Evolutionary conservation across 92 coral and sea anemone genomes (phyloP).

Genomic region (Pocillopora grandis): DNA sequence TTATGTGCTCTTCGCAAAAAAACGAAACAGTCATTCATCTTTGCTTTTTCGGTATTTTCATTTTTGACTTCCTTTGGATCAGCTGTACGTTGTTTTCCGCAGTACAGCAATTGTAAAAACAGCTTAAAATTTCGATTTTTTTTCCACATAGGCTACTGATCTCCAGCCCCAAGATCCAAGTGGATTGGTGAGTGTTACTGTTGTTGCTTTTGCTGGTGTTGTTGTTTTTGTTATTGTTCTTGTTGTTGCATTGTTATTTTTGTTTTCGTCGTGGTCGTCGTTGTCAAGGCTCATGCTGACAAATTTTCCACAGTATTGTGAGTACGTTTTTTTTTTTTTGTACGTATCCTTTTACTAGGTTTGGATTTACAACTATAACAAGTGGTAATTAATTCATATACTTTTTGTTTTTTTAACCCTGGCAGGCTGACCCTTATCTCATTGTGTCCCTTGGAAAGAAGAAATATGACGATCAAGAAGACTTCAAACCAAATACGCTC

Average conservation of each 20-base stretch:
- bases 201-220: neutral
- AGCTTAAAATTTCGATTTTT: neutral
- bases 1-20: too few relatives aligned
- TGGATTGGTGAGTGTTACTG: constrained; percentile 69
- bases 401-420: neutral
- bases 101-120: neutral
- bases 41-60: too few relatives aligned
- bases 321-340: too few relatives aligned
- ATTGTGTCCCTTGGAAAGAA: constrained; percentile 91
- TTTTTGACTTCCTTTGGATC: too few relatives aligned
- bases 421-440: constrained; percentile 94
- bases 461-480: constrained; percentile 79
- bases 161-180: constrained; percentile 95
- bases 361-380: neutral
- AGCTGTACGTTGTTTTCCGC: too few relatives aligned
- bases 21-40: too few relatives aligned
- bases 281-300: too few relatives aligned
- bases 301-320: too few relatives aligned
- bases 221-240: neutral
- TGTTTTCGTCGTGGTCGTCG: too few relatives aligned
- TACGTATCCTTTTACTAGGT: neutral
- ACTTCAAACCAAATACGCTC: constrained; percentile 82
- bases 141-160: constrained; percentile 65
- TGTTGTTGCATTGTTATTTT: too few relatives aligned
- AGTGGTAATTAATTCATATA: neutral